Evolutionary conservation across 2,888 invertebrate genomes (phyloP).

Genomic region (Orthosia gracilis): DNA sequence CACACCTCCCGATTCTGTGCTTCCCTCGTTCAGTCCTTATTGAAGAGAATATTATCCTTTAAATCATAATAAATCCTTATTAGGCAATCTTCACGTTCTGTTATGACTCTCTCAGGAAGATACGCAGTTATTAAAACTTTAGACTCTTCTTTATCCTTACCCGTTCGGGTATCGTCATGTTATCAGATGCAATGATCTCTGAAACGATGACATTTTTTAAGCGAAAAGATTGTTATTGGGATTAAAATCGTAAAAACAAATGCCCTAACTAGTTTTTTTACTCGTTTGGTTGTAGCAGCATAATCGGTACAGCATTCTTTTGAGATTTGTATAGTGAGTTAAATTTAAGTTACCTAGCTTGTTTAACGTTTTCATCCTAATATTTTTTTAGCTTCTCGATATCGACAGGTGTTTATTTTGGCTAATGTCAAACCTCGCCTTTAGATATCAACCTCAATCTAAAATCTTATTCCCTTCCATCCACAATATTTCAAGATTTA

Average conservation of each 20-base stretch:
- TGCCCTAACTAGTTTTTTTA: constrained; percentile 33
- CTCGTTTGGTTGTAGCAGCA: constrained; percentile 18
- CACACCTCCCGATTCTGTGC: background rate
- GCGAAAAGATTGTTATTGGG: constrained; percentile 57
- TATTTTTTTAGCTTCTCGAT: background rate
- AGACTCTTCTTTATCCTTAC: constrained; percentile 48
- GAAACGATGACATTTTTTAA: constrained; percentile 54
- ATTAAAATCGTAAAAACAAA: constrained; percentile 57
- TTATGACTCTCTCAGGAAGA: constrained; percentile 49
- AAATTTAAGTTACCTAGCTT: background rate
- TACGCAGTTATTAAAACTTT: constrained; percentile 36
- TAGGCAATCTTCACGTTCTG: background rate
- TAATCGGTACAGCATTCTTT: constrained; percentile 38
- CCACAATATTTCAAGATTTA: constrained; percentile 5
- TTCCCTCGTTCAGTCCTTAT: background rate
- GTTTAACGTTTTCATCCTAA: background rate
- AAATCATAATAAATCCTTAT: constrained; percentile 19
- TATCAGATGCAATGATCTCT: constrained; percentile 47
- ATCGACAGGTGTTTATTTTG: background rate
- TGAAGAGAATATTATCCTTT: background rate
- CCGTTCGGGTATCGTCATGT: constrained; percentile 30
- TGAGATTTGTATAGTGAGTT: constrained; percentile 17
- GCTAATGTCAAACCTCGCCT: background rate
- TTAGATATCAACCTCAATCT: no score
- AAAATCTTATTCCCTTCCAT: background rate